Evolutionary conservation across 2,888 invertebrate species (phyloP).

Genomic region (Campaea margaritaria): DNA sequence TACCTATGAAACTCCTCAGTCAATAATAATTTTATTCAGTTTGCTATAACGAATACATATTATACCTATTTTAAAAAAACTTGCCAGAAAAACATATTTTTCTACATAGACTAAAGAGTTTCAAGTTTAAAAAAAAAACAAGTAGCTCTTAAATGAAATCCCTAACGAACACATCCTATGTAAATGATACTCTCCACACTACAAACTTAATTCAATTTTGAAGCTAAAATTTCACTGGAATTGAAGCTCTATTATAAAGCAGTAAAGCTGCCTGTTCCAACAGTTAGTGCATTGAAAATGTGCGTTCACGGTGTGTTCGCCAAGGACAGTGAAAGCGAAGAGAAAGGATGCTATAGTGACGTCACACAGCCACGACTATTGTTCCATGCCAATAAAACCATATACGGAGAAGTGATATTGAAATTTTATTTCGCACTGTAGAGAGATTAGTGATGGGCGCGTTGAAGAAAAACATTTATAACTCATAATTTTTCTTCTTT

Average conservation of each 20-base stretch:
- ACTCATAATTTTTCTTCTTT: no score
- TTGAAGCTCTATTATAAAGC: neutral
- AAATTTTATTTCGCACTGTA: neutral
- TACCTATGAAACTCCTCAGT: no score
- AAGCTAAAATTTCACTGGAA: constrained; percentile 6
- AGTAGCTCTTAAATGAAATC: neutral
- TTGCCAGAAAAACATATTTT: no score
- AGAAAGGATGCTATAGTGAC: constrained; percentile 73
- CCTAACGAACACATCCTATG: constrained; percentile 5
- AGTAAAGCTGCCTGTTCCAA: constrained; percentile 25
- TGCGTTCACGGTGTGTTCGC: constrained; percentile 57
- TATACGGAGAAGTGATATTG: constrained; percentile 8
- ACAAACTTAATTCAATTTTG: neutral
- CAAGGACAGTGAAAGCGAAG: constrained; percentile 80
- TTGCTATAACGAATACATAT: no score
- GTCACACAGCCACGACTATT: constrained; percentile 52
- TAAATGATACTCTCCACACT: constrained; percentile 2
- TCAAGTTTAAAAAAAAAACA: neutral
- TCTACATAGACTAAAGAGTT: no score
- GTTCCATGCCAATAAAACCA: constrained; percentile 38
- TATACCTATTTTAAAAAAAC: no score
- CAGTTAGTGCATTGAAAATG: constrained; percentile 38
- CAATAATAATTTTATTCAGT: no score
- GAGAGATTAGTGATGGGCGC: no score
- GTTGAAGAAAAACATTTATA: no score